Evolutionary conservation across 2,113 vertebrate genomes (phyloP).

Genomic region (Gallinago media): DNA sequence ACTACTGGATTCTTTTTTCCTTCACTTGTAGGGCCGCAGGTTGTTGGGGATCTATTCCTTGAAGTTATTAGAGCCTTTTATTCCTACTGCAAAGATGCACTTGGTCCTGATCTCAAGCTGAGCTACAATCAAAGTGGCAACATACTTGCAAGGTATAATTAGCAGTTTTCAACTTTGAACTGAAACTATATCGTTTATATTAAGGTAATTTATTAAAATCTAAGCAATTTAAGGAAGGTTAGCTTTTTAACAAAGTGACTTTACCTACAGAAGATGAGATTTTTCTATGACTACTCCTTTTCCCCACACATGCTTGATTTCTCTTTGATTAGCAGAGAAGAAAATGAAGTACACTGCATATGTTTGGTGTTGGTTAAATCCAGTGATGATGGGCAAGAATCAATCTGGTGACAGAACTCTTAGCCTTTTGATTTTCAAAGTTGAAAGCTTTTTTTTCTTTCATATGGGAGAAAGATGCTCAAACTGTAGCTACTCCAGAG

Average conservation of each 20-base stretch:
- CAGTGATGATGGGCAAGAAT: not conserved
- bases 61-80: slow-evolving; percentile 95
- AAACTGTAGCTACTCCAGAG: not conserved
- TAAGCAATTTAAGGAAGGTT: not conserved
- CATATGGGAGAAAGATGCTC: not conserved
- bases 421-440: not conserved
- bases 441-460: not conserved
- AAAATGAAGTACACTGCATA: not conserved
- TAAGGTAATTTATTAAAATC: not conserved
- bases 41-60: slow-evolving; percentile 87
- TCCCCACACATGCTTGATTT: not conserved
- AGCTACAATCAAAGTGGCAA: slow-evolving; percentile 86
- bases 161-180: not conserved
- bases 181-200: not conserved
- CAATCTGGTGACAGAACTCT: not conserved
- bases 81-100: slow-evolving; percentile 86
- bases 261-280: not conserved
- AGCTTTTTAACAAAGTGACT: not conserved
- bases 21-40: slow-evolving; percentile 82
- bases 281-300: not conserved
- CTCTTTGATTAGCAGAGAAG: not conserved
- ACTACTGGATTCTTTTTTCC: not conserved
- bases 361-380: not conserved
- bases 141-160: slow-evolving; percentile 82
- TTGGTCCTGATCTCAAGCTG: slow-evolving; percentile 83